Evolutionary conservation across 2,113 vertebrate genomes (phyloP).

Genomic region (Collichthys lucidus): DNA sequence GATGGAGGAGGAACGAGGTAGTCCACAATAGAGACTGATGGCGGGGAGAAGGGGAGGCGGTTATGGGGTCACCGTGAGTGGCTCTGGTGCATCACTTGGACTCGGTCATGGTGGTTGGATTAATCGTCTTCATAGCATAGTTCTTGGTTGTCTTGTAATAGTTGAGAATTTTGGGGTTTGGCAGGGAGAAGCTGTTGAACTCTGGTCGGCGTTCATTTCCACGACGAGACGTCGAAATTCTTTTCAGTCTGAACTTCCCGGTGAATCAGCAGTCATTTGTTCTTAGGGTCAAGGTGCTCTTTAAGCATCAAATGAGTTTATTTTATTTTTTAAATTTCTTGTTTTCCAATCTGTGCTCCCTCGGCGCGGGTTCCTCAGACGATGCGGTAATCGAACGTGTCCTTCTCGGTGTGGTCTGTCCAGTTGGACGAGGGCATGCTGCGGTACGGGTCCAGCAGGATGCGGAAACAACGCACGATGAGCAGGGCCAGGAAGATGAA

Average conservation of each 20-base stretch:
- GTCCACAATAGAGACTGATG: conserved; percentile 66
- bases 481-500: conserved; percentile 89
- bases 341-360: not conserved
- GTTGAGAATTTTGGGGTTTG: conserved; percentile 55
- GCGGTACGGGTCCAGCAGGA: conserved; percentile 89
- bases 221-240: not conserved
- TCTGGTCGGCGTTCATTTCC: conserved; percentile 14
- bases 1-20: conserved; percentile 72
- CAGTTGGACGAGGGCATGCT: conserved; percentile 90
- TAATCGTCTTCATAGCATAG: conserved; percentile 34
- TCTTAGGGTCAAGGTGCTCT: conserved; percentile 26
- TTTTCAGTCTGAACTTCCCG: conserved; percentile 35
- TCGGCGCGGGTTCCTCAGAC: conserved; percentile 73
- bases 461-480: conserved; percentile 88
- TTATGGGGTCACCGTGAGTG: conserved; percentile 6
- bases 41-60: not conserved
- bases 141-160: conserved; percentile 21
- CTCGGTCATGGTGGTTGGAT: conserved; percentile 12
- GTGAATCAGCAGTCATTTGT: conserved; percentile 58
- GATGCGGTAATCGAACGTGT: conserved; percentile 88
- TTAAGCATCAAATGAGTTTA: conserved; percentile 23
- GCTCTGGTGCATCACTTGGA: conserved; percentile 25
- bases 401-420: conserved; percentile 90
- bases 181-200: conserved; percentile 73
- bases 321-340: rapidly evolving